These are phyloP conservation scores for Scaptomyza hsui DNA, from an alignment of 1,140 invertebrate genomes.

Conservation along the genomic window DNA sequence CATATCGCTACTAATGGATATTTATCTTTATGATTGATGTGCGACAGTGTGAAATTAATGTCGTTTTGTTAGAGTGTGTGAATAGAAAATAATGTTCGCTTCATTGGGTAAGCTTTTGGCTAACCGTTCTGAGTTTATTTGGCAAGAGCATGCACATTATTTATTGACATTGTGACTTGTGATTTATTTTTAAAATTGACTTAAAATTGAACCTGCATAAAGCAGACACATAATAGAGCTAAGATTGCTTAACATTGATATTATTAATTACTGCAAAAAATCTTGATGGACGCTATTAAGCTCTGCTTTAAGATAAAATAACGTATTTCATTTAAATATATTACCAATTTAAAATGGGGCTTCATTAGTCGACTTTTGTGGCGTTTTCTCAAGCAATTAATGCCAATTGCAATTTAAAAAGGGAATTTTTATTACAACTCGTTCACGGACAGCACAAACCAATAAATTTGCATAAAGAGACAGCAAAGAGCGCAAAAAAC, in stretches of 20 bases:
- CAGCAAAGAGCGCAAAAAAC: constrained; percentile 4
- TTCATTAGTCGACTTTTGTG: constrained; percentile 32
- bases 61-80: constrained; percentile 3
- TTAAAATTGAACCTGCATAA: neutral
- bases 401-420: constrained; percentile 23
- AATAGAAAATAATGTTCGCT: constrained; percentile 4
- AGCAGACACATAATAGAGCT: neutral
- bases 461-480: constrained; percentile 39
- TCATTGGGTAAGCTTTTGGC: constrained; percentile 13
- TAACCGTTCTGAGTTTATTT: neutral
- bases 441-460: constrained; percentile 10
- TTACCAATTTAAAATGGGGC: neutral
- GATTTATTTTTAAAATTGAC: constrained; percentile 19
- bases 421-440: constrained; percentile 28
- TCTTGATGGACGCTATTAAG: neutral
- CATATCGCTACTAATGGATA: neutral
- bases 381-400: constrained; percentile 36
- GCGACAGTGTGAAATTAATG: constrained; percentile 7
- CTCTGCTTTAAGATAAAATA: neutral
- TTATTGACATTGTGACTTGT: constrained; percentile 8
- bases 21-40: constrained; percentile 19
- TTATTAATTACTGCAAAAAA: neutral
- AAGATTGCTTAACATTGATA: too few relatives aligned
- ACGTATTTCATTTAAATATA: neutral
- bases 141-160: neutral